Base-by-base conservation (phyloP, 2,888 invertebrate genomes). In the Polyommatus icarus region DNA sequence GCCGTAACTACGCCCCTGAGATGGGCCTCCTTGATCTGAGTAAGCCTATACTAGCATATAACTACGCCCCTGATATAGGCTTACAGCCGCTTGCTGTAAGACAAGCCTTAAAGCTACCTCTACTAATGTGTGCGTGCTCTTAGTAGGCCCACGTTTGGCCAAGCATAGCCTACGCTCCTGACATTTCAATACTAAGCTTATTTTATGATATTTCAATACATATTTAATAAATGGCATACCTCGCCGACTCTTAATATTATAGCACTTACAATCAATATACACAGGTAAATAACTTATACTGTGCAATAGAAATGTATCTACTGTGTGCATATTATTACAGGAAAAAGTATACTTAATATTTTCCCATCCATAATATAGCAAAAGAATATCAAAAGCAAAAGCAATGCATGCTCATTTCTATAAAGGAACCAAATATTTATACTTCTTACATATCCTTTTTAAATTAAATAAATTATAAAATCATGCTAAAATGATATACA, bases 301-400 rank as follows among this genome's bases (percentile, higher is more conserved):
- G 61, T 24, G 61, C 61, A 61, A 24, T 61, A 15, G 3, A 24
- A 59, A 24, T 24, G 6, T 3, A 29, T 12, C 3, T 29, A 67
- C 67, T 29, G 67, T 67, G 67, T 7, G 6, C 4, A 15, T 67
- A 24, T 12, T 67, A 24, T 12, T 15, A 29, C 1, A 15, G 20
- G 18, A 61, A 61, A 20, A 20, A 12, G 24, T 10, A 59, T 12
- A 20, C 1, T n/a, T n/a, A n/a, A n/a, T 59, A 12, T 7, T 67
- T 29, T 32, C 67, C 75, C 50, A 18, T 29, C 54, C 54, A 46
- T 24, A 50, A 46, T 50, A 50, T 32, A 75, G 54, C 75, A 54
- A 54, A 75, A 18, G 4, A 50, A 75, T 18, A 75, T 54, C 24
- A 54, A 40, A 72, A 40, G 75, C 75, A 24, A 75, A 73, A 54